Base-by-base conservation (phyloP, 2,888 invertebrate species). In the Ichneumoninae sp. region DNA sequence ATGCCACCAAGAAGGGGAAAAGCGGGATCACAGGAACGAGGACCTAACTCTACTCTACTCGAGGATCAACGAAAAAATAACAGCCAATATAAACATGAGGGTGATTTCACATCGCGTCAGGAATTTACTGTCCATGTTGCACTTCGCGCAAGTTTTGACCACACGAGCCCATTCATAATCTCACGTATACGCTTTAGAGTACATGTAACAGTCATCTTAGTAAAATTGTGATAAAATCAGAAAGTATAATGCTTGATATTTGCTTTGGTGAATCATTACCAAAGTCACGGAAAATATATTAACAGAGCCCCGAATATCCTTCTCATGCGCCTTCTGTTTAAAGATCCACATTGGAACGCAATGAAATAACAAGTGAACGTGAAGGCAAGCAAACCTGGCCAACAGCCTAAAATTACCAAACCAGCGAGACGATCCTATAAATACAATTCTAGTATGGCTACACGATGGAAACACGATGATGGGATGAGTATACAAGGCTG, bases 41-140 rank as follows among this genome's bases (percentile, higher is more conserved):
- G 50, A 54, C 44, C 40, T 65, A 63, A 68, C 81, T 69, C 22
- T 44, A 44, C 44, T 50, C 44, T 77, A 33, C 47, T 75, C 52
- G 68, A 81, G 69, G 73, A 74, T 81, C 75, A 70, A 50, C 81
- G 71, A 75, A 78, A 78, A 78, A 82, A 84, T 75, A 84, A 84
- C 78, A 74, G 40, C 65, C 69, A 82, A 78, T 57, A 60, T 66
- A 84, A 84, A 84, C 73, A 84, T 52, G 22, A 19, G 47, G 54
- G 36, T n/a, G 30, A 33, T 63, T 63, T 8, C 33, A 63, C 68
- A 76, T 73, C 33, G 57, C 60, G 69, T 68, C 54, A 52, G 66
- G 65, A 80, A 80, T 73, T 73, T 19, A 57, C 16, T n/a, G 70
- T 66, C 30, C 44, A 66, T 66, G 47, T 80, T 73, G 36, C 33